Percentiles rank a stretch among this genome's conserved stretches.
These are phyloP conservation scores for Cyclophora albipunctata DNA, from an alignment of 2,888 invertebrate genomes.

Conservation along the genomic window DNA sequence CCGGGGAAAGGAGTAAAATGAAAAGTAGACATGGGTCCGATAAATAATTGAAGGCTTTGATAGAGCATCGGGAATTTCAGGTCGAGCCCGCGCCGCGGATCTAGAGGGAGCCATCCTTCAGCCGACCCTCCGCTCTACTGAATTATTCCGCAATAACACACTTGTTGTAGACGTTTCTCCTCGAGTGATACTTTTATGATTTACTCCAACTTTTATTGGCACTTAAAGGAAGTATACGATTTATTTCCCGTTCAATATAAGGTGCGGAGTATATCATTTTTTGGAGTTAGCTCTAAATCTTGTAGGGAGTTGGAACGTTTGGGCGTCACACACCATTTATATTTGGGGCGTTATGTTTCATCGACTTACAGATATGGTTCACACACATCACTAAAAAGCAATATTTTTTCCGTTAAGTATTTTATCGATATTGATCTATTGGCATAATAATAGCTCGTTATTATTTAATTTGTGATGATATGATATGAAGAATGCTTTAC, in stretches of 20 bases:
- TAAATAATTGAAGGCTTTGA: constrained; percentile 75
- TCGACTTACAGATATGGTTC: constrained; percentile 6
- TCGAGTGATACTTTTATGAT: constrained; percentile 75
- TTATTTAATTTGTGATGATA: too few species aligned
- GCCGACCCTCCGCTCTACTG: constrained; percentile 64
- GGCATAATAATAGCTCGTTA: too few species aligned
- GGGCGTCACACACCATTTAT: constrained; percentile 59
- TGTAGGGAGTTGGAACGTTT: constrained; percentile 42
- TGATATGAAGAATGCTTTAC: too few species aligned
- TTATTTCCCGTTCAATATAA: constrained; percentile 73
- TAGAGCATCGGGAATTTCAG: constrained; percentile 68
- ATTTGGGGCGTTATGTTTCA: constrained; percentile 30
- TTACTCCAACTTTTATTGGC: constrained; percentile 76
- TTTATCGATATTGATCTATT: too few species aligned
- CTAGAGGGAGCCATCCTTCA: constrained; percentile 71
- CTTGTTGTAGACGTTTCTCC: constrained; percentile 73
- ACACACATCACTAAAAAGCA: too few species aligned
- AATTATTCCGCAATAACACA: constrained; percentile 75
- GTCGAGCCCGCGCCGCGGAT: constrained; percentile 44
- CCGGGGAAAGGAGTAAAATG: constrained; percentile 68
- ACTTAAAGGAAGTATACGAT: constrained; percentile 75
- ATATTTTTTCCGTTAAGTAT: too few species aligned
- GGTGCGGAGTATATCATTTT: constrained; percentile 70
- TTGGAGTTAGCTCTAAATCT: constrained; percentile 54
- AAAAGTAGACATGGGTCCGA: constrained; percentile 74